Base-by-base conservation (phyloP, 1,140 invertebrate genomes). In the Euwallacea fornicatus region DNA sequence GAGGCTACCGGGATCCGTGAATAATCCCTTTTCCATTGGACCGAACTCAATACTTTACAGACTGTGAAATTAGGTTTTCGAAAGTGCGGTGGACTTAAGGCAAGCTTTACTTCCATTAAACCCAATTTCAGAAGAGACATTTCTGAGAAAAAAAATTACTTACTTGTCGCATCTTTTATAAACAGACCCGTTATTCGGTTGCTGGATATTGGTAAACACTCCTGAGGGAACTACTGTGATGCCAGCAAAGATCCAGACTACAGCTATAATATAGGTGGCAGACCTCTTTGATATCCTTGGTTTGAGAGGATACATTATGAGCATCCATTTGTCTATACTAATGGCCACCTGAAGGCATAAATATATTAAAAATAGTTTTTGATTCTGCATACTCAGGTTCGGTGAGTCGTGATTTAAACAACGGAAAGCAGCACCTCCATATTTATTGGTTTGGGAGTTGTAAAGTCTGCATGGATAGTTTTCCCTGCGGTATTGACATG, bases 221-320 rank as follows among this genome's bases (percentile, higher is more conserved):
- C 89, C 88, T 42, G 93, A 93, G 0, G 95, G 95, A 6, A 92
- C 83, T 0, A 93, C 93, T 0, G 93, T 93, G 1, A 90, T 83
- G 10, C 93, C 79, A 0, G 94, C 92, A 15, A 96, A 85, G 2
- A 86, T 74, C 93, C 93, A 96, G 8, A 95, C 91, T 3, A 85
- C 82, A 0, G 84, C 82, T 41, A 96, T 94, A 54, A 93, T 87
- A 47, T 88, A 81, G 73, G 79, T 78, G 0, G 88, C 88, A 77
- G 86, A 87, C 72, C 83, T 85, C 77, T 91, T 91, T 6, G 90
- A 89, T 77, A 96, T 87, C 42, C 93, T 85, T 2, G 92, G 93
- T 74, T 88, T 84, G 41, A 97, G 82, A 0, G 95, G 95, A 84
- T 92, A 92, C 83, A 96, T 91, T 66, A 97, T 96, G 11, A 92